Conservation (phyloP, 2,797 vertebrate species). For the Holocentrus rufus region DNA sequence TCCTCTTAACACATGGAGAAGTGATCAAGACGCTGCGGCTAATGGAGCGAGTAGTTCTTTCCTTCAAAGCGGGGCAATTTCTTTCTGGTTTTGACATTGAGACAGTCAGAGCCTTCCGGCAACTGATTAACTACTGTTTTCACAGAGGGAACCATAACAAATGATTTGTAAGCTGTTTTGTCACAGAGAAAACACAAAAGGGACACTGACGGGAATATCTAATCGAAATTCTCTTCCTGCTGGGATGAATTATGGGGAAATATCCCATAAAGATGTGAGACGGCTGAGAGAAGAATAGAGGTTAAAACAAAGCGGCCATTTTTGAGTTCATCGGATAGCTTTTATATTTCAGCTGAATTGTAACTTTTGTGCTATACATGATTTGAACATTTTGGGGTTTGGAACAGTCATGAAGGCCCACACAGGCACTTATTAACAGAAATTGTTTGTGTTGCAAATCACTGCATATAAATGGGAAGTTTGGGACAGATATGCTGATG, state of each 20-base stretch:
- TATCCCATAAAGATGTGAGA: conserved; percentile 39
- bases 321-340: conserved; percentile 14
- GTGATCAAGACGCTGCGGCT: conserved; percentile 72
- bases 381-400: conserved; percentile 9
- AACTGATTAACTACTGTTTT: conserved; percentile 79
- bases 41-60: conserved; percentile 71
- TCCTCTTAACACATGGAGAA: conserved; percentile 79
- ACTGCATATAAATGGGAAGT: not conserved
- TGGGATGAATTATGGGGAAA: conserved; percentile 57
- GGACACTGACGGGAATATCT: conserved; percentile 60
- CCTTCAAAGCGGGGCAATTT: conserved; percentile 71
- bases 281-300: conserved; percentile 15
- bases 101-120: conserved; percentile 69
- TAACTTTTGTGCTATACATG: too few relatives aligned
- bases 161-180: conserved; percentile 74
- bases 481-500: not conserved
- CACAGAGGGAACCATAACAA: conserved; percentile 72
- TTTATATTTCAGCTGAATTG: not conserved
- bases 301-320: not conserved
- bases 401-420: not conserved
- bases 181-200: conserved; percentile 55
- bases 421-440: not conserved
- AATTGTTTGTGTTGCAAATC: conserved; percentile 5
- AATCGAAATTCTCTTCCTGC: conserved; percentile 64
- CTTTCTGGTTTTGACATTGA: conserved; percentile 81